phyloP scores from a whole-genome alignment of 2,113 vertebrate genomes.

The Larimichthys crocea region DNA sequence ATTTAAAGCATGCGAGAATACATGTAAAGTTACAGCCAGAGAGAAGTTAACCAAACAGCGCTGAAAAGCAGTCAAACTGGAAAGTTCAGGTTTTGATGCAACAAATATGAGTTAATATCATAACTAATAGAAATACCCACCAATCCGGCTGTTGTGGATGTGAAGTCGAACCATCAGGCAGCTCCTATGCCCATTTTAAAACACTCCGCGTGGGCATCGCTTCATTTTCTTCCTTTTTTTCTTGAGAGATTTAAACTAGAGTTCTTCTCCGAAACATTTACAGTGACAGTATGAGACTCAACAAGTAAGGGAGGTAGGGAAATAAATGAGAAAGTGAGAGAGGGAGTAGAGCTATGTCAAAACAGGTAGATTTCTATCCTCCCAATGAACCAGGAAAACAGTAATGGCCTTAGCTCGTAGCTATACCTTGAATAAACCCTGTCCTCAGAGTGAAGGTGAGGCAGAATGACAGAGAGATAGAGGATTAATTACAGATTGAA shows the following conservation, averaged over 20 bases:
- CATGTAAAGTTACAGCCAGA: not conserved
- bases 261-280: conserved; percentile 20
- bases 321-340: conserved; percentile 6
- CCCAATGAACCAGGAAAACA: conserved; percentile 87
- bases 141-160: not conserved
- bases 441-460: conserved; percentile 75
- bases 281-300: conserved; percentile 16
- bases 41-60: not conserved
- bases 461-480: conserved; percentile 59
- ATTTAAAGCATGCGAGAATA: conserved; percentile 7
- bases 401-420: conserved; percentile 76
- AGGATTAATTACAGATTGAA: conserved; percentile 75
- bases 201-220: not conserved
- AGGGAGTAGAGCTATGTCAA: conserved; percentile 60
- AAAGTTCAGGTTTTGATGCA: conserved; percentile 20
- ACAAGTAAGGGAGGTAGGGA: conserved; percentile 15
- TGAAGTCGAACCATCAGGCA: conserved; percentile 13
- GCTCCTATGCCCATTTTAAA: not conserved
- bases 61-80: conserved; percentile 3
- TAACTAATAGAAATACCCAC: conserved; percentile 15
- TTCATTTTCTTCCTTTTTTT: not conserved
- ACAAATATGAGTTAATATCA: not conserved
- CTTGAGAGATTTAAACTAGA: not conserved
- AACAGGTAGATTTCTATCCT: conserved; percentile 87
- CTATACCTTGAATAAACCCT: conserved; percentile 80